Conservation (phyloP, 2,113 vertebrate species). For the Pao palembangensis region DNA sequence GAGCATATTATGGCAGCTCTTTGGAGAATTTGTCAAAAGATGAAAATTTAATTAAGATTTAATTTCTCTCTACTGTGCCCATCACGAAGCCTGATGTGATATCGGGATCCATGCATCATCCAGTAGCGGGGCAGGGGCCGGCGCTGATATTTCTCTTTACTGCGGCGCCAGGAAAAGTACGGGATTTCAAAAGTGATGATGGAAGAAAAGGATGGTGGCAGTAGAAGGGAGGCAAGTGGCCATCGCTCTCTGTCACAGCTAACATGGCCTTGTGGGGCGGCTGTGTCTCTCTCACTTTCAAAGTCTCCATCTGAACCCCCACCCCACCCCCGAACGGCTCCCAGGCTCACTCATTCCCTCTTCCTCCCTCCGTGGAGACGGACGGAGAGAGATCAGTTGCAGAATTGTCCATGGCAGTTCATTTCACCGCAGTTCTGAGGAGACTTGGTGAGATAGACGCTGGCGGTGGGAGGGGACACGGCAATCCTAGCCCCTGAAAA, state of each 20-base stretch:
- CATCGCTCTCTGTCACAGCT: constrained; percentile 66
- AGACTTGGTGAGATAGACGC: constrained; percentile 30
- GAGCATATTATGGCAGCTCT: constrained; percentile 61
- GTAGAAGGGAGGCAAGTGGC: constrained; percentile 48
- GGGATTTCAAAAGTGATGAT: constrained; percentile 49
- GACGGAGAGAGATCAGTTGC: constrained; percentile 72
- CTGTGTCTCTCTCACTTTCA: constrained; percentile 38
- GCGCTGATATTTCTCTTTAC: constrained; percentile 17
- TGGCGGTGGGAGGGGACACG: not conserved
- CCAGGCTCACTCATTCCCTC: constrained; percentile 44
- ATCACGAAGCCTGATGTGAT: constrained; percentile 63
- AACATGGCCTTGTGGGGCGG: constrained; percentile 51
- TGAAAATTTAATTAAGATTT: constrained; percentile 70
- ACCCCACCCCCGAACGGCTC: constrained; percentile 7
- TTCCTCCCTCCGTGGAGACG: constrained; percentile 49
- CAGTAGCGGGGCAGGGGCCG: constrained; percentile 1
- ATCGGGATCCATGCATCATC: constrained; percentile 67
- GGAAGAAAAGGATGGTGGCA: constrained; percentile 43
- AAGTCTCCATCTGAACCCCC: constrained; percentile 17
- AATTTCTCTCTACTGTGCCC: constrained; percentile 67
- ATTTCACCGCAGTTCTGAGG: constrained; percentile 63
- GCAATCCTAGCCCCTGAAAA: constrained; percentile 29
- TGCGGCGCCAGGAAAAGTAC: constrained; percentile 25
- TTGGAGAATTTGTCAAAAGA: constrained; percentile 62
- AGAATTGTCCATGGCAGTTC: constrained; percentile 73